phyloP scores from a whole-genome alignment of 2,113 vertebrate species.

The Eolophus roseicapilla region DNA sequence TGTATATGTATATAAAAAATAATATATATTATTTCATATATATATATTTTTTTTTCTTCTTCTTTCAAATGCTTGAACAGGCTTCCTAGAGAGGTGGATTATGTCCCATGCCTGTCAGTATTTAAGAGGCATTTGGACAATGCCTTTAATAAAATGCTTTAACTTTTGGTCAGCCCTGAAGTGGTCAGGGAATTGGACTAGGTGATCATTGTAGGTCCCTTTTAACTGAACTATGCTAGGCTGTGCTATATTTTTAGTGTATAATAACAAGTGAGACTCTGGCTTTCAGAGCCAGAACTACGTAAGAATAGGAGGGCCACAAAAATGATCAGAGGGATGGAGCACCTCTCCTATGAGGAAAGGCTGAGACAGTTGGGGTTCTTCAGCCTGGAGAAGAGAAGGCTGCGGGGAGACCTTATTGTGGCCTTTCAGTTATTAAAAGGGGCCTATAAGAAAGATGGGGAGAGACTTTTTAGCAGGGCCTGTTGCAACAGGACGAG shows the following conservation, averaged over 20 bases:
- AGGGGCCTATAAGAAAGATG: not conserved
- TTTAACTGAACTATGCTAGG: not conserved
- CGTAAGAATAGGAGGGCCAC: not conserved
- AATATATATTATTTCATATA: too few species aligned
- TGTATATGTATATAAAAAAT: not conserved
- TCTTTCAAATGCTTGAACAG: not conserved
- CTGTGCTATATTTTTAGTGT: not conserved
- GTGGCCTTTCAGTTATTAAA: not conserved
- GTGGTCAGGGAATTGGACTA: not conserved
- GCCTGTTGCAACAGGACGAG: not conserved
- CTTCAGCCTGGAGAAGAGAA: not conserved
- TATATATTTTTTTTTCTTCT: not conserved
- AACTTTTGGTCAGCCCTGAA: not conserved
- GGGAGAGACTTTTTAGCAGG: not conserved
- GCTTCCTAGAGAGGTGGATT: not conserved
- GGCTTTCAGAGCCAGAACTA: not conserved
- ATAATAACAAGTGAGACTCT: not conserved
- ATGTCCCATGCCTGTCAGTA: not conserved
- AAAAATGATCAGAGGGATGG: not conserved
- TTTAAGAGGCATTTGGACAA: not conserved
- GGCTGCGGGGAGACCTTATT: not conserved
- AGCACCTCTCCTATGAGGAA: not conserved
- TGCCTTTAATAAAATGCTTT: not conserved
- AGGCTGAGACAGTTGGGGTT: not conserved
- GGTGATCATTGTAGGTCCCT: not conserved